These are phyloP conservation scores for Callospermophilus lateralis DNA, from an alignment of 2,113 vertebrate genomes.

Conservation along the genomic window DNA sequence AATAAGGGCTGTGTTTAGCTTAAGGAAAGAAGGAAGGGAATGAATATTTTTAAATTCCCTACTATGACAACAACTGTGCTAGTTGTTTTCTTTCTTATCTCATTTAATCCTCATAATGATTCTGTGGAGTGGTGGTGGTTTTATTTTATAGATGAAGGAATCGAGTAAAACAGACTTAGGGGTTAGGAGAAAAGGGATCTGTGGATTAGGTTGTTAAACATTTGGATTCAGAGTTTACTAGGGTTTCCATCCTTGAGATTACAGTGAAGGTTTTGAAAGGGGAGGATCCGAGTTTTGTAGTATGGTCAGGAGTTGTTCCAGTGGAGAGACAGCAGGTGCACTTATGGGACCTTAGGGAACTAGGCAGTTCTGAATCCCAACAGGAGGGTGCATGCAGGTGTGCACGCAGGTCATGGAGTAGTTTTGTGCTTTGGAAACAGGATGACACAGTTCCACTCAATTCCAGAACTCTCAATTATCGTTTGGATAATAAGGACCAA, in stretches of 20 bases:
- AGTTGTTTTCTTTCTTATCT: too few relatives aligned
- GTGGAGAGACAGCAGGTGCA: neutral
- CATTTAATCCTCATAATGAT: too few relatives aligned
- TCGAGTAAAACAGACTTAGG: neutral
- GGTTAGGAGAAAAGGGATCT: neutral
- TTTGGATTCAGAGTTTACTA: neutral
- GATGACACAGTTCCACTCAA: neutral
- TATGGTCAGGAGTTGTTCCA: neutral
- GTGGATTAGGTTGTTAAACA: neutral
- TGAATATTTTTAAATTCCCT: too few relatives aligned
- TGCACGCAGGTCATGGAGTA: neutral
- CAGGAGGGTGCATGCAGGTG: neutral
- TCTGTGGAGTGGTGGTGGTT: too few relatives aligned
- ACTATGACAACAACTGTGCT: too few relatives aligned
- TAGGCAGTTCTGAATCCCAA: neutral
- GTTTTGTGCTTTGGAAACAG: neutral
- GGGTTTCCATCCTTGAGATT: neutral
- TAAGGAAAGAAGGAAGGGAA: too few relatives aligned
- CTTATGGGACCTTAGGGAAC: neutral
- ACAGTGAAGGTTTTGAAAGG: neutral
- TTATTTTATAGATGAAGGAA: too few relatives aligned
- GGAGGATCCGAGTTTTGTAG: neutral
- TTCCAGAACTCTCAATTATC: neutral
- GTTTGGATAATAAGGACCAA: neutral
- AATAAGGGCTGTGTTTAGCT: too few relatives aligned